A percentile compares a stretch with the other conserved stretches of the same genome.
Conservation (phyloP, 2,797 vertebrate species). For the Crenichthys baileyi region DNA sequence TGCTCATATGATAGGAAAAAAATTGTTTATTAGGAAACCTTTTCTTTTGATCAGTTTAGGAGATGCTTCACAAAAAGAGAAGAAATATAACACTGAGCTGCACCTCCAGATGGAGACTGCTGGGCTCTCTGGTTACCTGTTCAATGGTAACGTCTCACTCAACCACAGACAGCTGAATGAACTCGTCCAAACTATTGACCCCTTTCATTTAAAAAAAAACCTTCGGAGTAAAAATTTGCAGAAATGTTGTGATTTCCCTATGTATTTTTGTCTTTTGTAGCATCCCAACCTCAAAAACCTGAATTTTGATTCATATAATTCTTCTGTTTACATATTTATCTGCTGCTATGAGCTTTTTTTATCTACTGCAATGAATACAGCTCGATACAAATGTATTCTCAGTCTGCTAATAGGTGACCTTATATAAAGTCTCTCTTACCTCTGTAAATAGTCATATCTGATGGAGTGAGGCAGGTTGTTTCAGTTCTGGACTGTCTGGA, state of each 20-base stretch:
- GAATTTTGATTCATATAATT: not conserved
- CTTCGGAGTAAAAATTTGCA: not conserved
- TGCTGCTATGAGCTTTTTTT: not conserved
- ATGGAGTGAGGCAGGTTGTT: constrained; percentile 7
- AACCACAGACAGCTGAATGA: constrained; percentile 2
- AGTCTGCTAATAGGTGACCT: not conserved
- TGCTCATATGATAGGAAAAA: not conserved
- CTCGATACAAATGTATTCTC: not conserved
- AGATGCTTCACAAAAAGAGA: not conserved
- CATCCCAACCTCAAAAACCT: not conserved
- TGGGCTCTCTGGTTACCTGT: constrained; percentile 34
- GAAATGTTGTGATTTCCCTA: not conserved
- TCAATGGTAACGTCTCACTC: not conserved
- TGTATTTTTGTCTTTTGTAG: not conserved
- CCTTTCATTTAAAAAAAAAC: not conserved
- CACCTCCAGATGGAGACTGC: constrained; percentile 11
- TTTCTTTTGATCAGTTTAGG: not conserved
- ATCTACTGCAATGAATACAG: not conserved
- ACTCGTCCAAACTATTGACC: not conserved
- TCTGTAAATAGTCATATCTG: constrained; percentile 50
- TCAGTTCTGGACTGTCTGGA: not conserved
- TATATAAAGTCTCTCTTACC: constrained; percentile 60
- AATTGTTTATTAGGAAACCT: not conserved
- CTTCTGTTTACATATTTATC: not conserved
- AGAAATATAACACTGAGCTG: constrained; percentile 6